A percentile compares a stretch with the other conserved stretches of the same genome.
Evolutionary conservation across 2,888 invertebrate species (phyloP).

Genomic region (Drosophila quinaria): DNA sequence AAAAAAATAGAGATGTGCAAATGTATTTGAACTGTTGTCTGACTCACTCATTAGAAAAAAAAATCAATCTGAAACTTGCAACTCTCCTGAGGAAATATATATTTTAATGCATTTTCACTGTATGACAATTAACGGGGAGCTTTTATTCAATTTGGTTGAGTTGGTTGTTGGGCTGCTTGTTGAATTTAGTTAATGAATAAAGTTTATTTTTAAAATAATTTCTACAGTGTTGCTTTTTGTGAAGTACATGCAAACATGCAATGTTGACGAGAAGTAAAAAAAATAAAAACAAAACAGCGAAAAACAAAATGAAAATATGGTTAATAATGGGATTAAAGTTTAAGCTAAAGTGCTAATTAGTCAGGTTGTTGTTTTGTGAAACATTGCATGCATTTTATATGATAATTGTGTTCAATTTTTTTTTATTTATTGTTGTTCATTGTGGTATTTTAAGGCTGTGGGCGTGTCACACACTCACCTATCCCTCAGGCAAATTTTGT

Average conservation of each 20-base stretch:
- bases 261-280: conserved; percentile 22
- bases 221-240: conserved; percentile 15
- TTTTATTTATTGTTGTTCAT: neutral
- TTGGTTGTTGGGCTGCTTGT: conserved; percentile 20
- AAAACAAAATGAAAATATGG: conserved; percentile 2
- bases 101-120: conserved; percentile 65
- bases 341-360: conserved; percentile 34
- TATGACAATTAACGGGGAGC: conserved; percentile 18
- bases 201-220: conserved; percentile 56
- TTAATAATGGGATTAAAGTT: conserved; percentile 26
- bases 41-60: no score
- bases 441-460: conserved; percentile 9
- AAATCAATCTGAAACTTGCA: conserved; percentile 1
- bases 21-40: conserved; percentile 6
- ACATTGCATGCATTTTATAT: neutral
- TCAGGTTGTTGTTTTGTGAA: conserved; percentile 6
- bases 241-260: conserved; percentile 66
- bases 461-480: conserved; percentile 84
- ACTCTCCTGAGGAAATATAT: conserved; percentile 1
- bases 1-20: neutral
- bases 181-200: conserved; percentile 73
- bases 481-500: conserved; percentile 84
- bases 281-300: conserved; percentile 8
- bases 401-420: neutral
- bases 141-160: neutral